Base-by-base conservation (phyloP, 2,888 invertebrate species). In the Melieria crassipennis region DNA sequence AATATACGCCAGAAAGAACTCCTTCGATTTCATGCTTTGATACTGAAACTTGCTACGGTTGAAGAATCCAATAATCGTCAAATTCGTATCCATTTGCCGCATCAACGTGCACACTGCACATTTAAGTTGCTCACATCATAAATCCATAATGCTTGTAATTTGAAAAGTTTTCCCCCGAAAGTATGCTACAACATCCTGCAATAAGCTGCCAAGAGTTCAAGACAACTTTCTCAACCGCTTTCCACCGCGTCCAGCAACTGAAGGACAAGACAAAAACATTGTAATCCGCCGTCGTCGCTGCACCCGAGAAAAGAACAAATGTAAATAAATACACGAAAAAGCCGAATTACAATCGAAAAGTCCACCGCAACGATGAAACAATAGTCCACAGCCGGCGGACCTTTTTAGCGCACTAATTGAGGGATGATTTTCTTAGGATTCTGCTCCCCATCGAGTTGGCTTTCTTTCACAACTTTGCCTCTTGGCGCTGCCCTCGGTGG, bases 381-480 rank as follows among this genome's bases (percentile, higher is more conserved):
- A 5, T 57, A 11, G 7, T 30, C 1, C 56, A 56, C 10, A 58
- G 43, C 7, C 7, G 16, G 10, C 7, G 10, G 9, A 7, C 13
- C 57, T 57, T 63, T 65, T 65, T 63, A 69, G 52, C 63, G 63
- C 63, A 60, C 69, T 68, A 73, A 71, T 75, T 75, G 68, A 71
- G 75, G 75, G 75, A 71, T 73, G 75, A 73, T 70, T 65, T 73
- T 69, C 75, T 73, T 73, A 43, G 66, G 60, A 64, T 16, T 13
- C 52, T 13, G 7, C 42, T 56, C 52, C 11, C 5, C 30, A 30
- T 30, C 30, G 30, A 30, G 30, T 30, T 30, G 30, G 30, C 30
- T 30, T 30, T 30, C 30, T 30, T 30, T 30, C 30, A 30, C 30
- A 30, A 30, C 30, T 30, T 30, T 30, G 30, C 30, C 30, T 30